These are phyloP conservation scores for Oreotrochilus melanogaster DNA, from an alignment of 2,113 vertebrate genomes.

Conservation along the genomic window DNA sequence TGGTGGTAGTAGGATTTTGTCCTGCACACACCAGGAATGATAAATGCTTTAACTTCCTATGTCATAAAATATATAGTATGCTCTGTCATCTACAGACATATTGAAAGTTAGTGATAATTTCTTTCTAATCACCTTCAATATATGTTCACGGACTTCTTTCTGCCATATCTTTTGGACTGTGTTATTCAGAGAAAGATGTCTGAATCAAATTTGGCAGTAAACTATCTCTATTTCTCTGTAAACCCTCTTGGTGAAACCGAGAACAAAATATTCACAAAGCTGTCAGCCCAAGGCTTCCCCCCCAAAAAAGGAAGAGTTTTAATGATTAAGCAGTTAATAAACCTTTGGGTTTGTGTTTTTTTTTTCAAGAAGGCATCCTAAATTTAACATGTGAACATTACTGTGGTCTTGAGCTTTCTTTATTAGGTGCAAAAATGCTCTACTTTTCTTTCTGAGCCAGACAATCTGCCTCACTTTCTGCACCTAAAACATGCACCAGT, in stretches of 20 bases:
- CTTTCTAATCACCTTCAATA: neutral
- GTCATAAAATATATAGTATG: neutral
- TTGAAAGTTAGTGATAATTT: fast-evolving
- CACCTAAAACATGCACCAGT: neutral
- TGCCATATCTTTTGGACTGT: neutral
- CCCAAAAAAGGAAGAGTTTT: neutral
- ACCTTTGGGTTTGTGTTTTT: neutral
- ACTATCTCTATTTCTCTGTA: neutral
- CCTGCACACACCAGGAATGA: neutral
- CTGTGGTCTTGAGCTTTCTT: neutral
- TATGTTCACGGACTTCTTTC: neutral
- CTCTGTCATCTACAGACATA: neutral
- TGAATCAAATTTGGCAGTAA: neutral
- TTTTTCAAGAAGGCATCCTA: neutral
- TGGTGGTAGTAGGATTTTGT: neutral
- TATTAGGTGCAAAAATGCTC: neutral
- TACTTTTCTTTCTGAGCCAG: neutral
- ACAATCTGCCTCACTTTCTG: neutral
- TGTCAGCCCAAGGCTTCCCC: neutral
- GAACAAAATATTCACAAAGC: neutral
- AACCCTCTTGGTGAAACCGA: neutral
- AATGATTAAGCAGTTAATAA: neutral
- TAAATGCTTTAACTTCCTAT: neutral
- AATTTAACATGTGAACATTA: neutral
- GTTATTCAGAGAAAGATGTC: neutral